phyloP scores from a whole-genome alignment of 2,888 invertebrate genomes.

The Philereme vetulata region DNA sequence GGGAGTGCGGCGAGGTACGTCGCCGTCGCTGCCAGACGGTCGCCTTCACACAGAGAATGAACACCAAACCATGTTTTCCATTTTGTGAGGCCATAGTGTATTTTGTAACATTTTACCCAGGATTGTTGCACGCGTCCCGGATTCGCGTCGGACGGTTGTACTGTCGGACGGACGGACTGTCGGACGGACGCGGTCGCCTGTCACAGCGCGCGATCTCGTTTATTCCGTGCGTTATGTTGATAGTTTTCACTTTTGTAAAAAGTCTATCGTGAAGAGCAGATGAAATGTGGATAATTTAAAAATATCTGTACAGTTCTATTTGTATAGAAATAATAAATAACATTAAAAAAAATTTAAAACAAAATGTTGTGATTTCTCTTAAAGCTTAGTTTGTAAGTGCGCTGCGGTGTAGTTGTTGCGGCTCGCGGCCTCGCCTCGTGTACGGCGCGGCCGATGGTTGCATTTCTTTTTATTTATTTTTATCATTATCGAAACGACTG shows the following conservation, averaged over 20 bases:
- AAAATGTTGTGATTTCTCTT: constrained; percentile 81
- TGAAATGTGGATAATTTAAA: constrained; percentile 83
- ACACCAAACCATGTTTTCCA: constrained; percentile 55
- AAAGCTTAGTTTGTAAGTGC: constrained; percentile 65
- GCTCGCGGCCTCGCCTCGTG: constrained; percentile 34
- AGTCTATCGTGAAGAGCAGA: constrained; percentile 80
- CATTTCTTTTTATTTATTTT: constrained; percentile 75
- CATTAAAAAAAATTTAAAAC: constrained; percentile 80
- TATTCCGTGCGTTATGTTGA: constrained; percentile 79
- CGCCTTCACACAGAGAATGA: constrained; percentile 45
- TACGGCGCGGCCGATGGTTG: constrained; percentile 51
- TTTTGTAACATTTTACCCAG: constrained; percentile 41
- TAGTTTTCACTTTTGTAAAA: constrained; percentile 85
- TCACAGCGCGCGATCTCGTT: constrained; percentile 69
- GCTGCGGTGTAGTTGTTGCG: constrained; percentile 44
- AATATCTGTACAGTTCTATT: constrained; percentile 85
- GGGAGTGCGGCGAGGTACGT: constrained; percentile 20
- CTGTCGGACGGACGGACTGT: too few relatives aligned
- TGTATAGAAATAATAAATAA: constrained; percentile 85
- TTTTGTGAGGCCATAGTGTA: constrained; percentile 54
- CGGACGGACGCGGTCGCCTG: constrained; percentile 28
- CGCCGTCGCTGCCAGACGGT: constrained; percentile 57
- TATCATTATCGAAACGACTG: constrained; percentile 71
- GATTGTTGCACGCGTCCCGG: constrained; percentile 32
- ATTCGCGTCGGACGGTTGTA: too few relatives aligned